phyloP scores from a whole-genome alignment of 2,888 invertebrate genomes.

The Standfussiana lucernea region DNA sequence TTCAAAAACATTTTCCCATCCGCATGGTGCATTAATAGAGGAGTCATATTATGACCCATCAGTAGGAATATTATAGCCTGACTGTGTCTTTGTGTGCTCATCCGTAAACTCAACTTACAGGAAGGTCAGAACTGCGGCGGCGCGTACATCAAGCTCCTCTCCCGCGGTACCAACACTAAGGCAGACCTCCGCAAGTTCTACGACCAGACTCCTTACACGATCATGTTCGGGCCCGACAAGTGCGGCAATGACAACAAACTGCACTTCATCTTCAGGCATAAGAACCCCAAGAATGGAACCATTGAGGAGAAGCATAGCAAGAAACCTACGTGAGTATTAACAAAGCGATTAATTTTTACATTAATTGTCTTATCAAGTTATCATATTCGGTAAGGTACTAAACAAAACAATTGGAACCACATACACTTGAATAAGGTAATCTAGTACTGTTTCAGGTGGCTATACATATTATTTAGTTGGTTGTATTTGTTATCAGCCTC shows the following conservation, averaged over 20 bases:
- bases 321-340: slow-evolving; percentile 93
- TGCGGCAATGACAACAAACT: slow-evolving; percentile 99
- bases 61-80: neutral
- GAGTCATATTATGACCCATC: neutral
- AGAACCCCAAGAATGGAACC: slow-evolving; percentile 97
- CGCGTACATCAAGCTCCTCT: slow-evolving; percentile 98
- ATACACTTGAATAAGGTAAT: neutral
- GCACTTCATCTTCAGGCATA: slow-evolving; percentile 98
- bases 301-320: slow-evolving; percentile 99
- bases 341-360: neutral
- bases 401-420: neutral
- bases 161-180: slow-evolving; percentile 91
- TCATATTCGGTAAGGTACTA: neutral
- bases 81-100: slow-evolving; percentile 2
- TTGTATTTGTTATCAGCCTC: neutral
- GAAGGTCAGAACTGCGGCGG: slow-evolving; percentile 99
- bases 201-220: slow-evolving; percentile 99
- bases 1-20: neutral
- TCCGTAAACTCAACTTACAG: slow-evolving; percentile 84
- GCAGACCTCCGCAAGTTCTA: slow-evolving; percentile 95
- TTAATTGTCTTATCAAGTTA: neutral
- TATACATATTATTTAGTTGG: neutral
- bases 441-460: neutral
- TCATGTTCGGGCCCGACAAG: slow-evolving; percentile 99
- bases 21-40: neutral